Evolutionary conservation across 2,113 vertebrate species (phyloP).

Genomic region (Amia ocellicauda): DNA sequence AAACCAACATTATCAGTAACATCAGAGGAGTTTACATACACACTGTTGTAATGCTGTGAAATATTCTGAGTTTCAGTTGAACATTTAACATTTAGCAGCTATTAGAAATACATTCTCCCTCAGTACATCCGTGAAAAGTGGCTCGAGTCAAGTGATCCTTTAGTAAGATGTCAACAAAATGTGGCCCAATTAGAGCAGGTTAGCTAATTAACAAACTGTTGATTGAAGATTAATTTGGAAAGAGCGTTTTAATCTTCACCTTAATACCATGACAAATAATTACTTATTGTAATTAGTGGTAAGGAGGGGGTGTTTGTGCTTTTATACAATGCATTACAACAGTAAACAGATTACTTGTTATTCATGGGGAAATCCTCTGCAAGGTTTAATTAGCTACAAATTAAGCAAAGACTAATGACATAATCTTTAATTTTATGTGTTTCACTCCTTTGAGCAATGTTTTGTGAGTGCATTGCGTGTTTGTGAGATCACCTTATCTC

Average conservation of each 20-base stretch:
- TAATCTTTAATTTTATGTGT: slow-evolving; percentile 27
- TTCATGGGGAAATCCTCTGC: slow-evolving; percentile 54
- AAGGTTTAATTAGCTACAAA: slow-evolving; percentile 54
- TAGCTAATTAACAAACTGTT: slow-evolving; percentile 65
- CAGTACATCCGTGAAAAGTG: neutral
- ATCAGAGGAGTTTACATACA: too few relatives aligned
- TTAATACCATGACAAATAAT: slow-evolving; percentile 59
- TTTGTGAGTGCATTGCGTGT: neutral
- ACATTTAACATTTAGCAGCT: too few relatives aligned
- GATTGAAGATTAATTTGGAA: slow-evolving; percentile 64
- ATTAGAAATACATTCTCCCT: too few relatives aligned
- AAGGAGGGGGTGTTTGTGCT: slow-evolving; percentile 28
- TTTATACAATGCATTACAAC: slow-evolving; percentile 45
- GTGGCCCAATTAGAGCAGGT: slow-evolving; percentile 57
- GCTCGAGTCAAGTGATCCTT: slow-evolving; percentile 46
- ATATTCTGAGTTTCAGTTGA: too few relatives aligned
- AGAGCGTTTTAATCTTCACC: slow-evolving; percentile 60
- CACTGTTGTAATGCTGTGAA: too few relatives aligned
- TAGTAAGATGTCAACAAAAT: slow-evolving; percentile 55
- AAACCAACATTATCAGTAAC: too few relatives aligned
- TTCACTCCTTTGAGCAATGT: neutral
- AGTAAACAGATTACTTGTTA: slow-evolving; percentile 53
- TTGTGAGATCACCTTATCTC: neutral
- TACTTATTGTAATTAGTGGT: slow-evolving; percentile 52
- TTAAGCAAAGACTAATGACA: slow-evolving; percentile 47